A percentile compares a stretch with the other conserved stretches of the same genome.
These are phyloP conservation scores for Helicolenus hilgendorfi DNA, from an alignment of 2,797 vertebrate genomes.

Conservation along the genomic window DNA sequence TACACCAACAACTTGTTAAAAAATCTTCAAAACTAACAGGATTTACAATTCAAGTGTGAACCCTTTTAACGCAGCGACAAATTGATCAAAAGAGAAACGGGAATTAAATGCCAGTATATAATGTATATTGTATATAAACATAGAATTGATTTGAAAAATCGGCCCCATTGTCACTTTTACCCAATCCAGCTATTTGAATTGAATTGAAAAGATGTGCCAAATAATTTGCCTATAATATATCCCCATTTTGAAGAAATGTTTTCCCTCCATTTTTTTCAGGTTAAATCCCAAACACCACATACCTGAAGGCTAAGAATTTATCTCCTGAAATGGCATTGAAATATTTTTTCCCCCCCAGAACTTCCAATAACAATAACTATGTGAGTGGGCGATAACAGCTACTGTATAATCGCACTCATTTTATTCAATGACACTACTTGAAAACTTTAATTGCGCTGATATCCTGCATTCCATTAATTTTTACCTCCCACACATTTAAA, in stretches of 20 bases:
- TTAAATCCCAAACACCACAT: neutral
- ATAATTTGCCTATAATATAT: neutral
- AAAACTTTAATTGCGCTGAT: slow-evolving; percentile 34
- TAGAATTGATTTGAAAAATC: no score
- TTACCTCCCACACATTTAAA: slow-evolving; percentile 17
- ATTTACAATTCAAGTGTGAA: no score
- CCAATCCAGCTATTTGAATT: no score
- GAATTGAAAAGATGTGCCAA: no score
- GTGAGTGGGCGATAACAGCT: slow-evolving; percentile 27
- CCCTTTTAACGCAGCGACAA: no score
- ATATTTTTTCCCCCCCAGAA: neutral
- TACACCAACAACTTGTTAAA: no score
- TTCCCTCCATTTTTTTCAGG: neutral
- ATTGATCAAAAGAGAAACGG: no score
- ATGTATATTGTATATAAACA: no score
- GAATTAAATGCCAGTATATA: no score
- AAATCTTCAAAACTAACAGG: neutral
- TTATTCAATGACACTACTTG: slow-evolving; percentile 28
- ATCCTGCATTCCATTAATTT: neutral
- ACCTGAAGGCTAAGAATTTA: neutral
- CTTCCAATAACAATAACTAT: neutral
- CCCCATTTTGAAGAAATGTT: neutral
- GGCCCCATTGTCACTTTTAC: no score
- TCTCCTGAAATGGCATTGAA: neutral
- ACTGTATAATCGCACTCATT: slow-evolving; percentile 16